Conservation (phyloP, 2,113 vertebrate species). For the Trinectes maculatus region DNA sequence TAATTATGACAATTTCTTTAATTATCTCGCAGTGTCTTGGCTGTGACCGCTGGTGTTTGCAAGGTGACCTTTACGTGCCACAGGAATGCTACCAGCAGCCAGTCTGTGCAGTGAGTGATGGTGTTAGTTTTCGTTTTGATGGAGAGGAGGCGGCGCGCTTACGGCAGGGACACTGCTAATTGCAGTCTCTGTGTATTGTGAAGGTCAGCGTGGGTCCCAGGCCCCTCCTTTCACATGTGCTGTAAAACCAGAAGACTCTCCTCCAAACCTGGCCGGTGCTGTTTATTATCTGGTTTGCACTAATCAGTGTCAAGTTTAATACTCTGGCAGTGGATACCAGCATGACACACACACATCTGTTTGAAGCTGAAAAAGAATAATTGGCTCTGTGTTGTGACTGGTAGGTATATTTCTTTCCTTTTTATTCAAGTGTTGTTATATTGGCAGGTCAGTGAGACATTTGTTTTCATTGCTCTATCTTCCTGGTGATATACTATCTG, state of each 20-base stretch:
- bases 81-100: conserved; percentile 73
- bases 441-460: conserved; percentile 18
- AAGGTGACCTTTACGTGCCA: conserved; percentile 80
- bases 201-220: conserved; percentile 70
- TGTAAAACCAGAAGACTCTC: conserved; percentile 52
- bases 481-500: conserved; percentile 8
- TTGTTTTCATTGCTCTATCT: not conserved
- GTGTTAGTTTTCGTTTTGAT: conserved; percentile 69
- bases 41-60: conserved; percentile 50
- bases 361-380: conserved; percentile 51
- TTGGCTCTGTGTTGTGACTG: conserved; percentile 41
- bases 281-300: conserved; percentile 53
- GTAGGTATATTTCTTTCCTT: conserved; percentile 27
- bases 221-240: conserved; percentile 39
- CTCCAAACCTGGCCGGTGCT: conserved; percentile 23
- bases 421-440: conserved; percentile 30
- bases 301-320: conserved; percentile 71
- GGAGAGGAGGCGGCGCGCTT: conserved; percentile 63
- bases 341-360: conserved; percentile 16
- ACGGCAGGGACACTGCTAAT: conserved; percentile 75
- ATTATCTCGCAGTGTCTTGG: conserved; percentile 71
- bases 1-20: conserved; percentile 80
- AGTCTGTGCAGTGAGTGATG: conserved; percentile 64
- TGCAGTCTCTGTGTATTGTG: conserved; percentile 70
- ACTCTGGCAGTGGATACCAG: conserved; percentile 45